Evolutionary conservation across 2,888 invertebrate genomes (phyloP).

Genomic region (Leptura quadrifasciata): DNA sequence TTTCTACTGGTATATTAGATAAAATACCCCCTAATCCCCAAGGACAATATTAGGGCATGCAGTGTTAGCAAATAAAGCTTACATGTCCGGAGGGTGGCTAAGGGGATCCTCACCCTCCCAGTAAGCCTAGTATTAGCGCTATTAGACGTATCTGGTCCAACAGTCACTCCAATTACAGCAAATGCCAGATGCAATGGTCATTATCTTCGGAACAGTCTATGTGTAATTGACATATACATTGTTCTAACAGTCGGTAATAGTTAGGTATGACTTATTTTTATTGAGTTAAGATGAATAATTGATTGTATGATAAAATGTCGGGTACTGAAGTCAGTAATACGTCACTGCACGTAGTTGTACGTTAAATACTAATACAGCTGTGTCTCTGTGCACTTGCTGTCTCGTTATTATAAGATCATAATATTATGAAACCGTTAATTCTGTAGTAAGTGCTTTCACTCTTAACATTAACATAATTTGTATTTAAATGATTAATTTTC

Average conservation of each 20-base stretch:
- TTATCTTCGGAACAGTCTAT: constrained; percentile 51
- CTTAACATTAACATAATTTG: no score
- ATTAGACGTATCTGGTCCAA: constrained; percentile 70
- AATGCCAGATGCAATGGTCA: constrained; percentile 61
- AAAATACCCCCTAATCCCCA: constrained; percentile 66
- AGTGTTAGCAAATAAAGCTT: constrained; percentile 68
- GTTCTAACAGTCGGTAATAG: constrained; percentile 41
- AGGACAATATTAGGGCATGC: constrained; percentile 70
- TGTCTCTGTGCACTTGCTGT: not conserved
- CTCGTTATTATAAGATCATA: not conserved
- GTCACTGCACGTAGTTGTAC: not conserved
- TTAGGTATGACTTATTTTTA: constrained; percentile 42
- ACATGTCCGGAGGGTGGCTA: constrained; percentile 62
- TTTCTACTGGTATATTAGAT: constrained; percentile 67
- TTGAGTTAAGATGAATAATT: not conserved
- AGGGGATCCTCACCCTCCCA: constrained; percentile 58
- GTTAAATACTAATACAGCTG: not conserved
- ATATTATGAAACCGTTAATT: not conserved
- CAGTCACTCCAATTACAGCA: constrained; percentile 70
- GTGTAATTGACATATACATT: constrained; percentile 54
- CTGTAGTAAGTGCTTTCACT: not conserved
- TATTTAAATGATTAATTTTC: no score
- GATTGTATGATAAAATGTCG: not conserved
- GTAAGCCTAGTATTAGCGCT: constrained; percentile 67
- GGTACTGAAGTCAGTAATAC: not conserved